These are phyloP conservation scores for Mus spicilegus DNA, from an alignment of 2,113 vertebrate species.

Conservation along the genomic window DNA sequence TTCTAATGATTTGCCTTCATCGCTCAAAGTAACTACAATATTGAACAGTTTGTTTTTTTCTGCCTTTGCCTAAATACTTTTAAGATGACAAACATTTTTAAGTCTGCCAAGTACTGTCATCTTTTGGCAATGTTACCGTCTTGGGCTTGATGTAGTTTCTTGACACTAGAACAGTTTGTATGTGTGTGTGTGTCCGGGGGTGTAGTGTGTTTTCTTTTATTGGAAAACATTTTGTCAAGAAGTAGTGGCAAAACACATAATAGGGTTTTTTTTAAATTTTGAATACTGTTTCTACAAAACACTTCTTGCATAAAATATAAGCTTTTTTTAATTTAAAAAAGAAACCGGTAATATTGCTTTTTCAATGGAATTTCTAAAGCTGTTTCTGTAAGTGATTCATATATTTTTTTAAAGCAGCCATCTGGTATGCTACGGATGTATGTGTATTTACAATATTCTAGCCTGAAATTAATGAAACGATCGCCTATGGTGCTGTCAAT, in stretches of 20 bases:
- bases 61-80: slow-evolving; percentile 95
- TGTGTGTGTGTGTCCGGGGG: neutral
- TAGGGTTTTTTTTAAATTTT: slow-evolving; percentile 66
- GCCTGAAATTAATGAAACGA: slow-evolving; percentile 65
- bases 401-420: slow-evolving; percentile 74
- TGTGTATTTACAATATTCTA: slow-evolving; percentile 60
- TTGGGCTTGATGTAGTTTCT: slow-evolving; percentile 88
- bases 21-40: slow-evolving; percentile 86
- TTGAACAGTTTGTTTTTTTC: slow-evolving; percentile 92
- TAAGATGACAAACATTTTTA: slow-evolving; percentile 95
- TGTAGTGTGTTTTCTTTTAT: slow-evolving; percentile 65
- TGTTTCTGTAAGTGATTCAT: slow-evolving; percentile 62
- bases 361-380: slow-evolving; percentile 71
- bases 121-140: slow-evolving; percentile 88
- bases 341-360: slow-evolving; percentile 55
- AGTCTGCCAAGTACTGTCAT: slow-evolving; percentile 94
- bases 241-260: slow-evolving; percentile 80
- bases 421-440: slow-evolving; percentile 60
- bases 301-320: slow-evolving; percentile 76
- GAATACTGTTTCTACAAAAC: slow-evolving; percentile 70
- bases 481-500: slow-evolving; percentile 58
- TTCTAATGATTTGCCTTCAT: slow-evolving; percentile 85
- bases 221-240: slow-evolving; percentile 80
- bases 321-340: slow-evolving; percentile 75
- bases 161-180: slow-evolving; percentile 87